Base-by-base conservation (phyloP, 2,888 invertebrate species). In the Aleiodes leptofemur region DNA sequence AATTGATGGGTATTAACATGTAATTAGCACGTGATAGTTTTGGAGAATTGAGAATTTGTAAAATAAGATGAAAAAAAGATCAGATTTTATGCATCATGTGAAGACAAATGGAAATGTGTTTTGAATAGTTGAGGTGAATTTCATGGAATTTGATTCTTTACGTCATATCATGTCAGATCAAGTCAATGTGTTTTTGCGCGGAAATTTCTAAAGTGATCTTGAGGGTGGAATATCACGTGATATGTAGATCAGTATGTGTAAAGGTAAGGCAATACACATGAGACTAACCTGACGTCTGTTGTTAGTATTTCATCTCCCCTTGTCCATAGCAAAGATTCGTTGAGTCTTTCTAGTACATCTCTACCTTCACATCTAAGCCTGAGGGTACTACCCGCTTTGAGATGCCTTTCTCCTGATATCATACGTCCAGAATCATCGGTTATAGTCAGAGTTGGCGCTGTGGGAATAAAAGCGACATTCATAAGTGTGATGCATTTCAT, bases 401-500 rank as follows among this genome's bases (percentile, higher is more conserved):
- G 92, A 88, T 93, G 92, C 76, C 92, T 89, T 85, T 93, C 91
- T 43, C 88, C 91, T 66, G 91, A 90, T 81, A 92, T 91, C 80
- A 90, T 90, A 81, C 92, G 90, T 69, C 91, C 91, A 72, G 92
- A 91, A 86, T 92, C 93, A 85, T 93, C 93, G 80, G 91, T 90
- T 84, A 93, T 92, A 81, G 90, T 90, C 80, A 93, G 90, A 82
- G 91, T 91, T n/a, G 93, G 93, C 72, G 92, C 92, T 92, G 89
- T 55, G 89, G 72, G 43, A 51, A 55, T 77, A 68, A 73, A 57
- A 56, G n/a, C 29, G 13, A 50, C 51, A 68, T 68, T 50, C 57
- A 43, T 48, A 43, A 48, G 56, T 38, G 55, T 56, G 38, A 43
- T 70, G n/a, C 53, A 56, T 16, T 38, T 56, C n/a, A 38, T 38